Evolutionary conservation across 2,888 invertebrate species (phyloP).

Genomic region (Rapana venosa): DNA sequence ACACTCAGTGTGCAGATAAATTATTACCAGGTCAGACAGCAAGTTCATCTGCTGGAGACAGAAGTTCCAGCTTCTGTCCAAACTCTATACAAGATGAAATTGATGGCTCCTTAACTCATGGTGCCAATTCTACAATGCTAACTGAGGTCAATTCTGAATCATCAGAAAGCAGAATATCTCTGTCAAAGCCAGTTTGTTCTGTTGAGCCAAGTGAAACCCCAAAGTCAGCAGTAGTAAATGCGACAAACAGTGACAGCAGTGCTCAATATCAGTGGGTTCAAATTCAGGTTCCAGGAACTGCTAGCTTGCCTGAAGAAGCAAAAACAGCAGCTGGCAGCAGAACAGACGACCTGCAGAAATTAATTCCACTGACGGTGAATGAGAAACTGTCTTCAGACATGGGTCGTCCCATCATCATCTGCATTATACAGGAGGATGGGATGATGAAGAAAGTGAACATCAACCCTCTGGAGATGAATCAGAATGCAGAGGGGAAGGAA

Average conservation of each 20-base stretch:
- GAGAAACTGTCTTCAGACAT: constrained; percentile 7
- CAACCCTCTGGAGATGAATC: not conserved
- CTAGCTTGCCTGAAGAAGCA: not conserved
- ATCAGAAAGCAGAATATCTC: not conserved
- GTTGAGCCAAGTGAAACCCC: not conserved
- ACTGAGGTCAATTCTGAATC: not conserved
- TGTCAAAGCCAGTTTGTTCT: not conserved
- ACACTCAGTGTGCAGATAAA: not conserved
- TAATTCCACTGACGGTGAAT: constrained; percentile 13
- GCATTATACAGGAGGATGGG: constrained; percentile 28
- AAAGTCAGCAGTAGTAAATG: not conserved
- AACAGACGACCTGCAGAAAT: not conserved
- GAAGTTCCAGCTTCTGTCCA: not conserved
- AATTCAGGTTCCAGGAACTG: not conserved
- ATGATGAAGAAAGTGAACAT: constrained; percentile 23
- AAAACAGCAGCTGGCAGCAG: not conserved
- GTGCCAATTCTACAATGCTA: not conserved
- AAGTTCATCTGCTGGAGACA: not conserved
- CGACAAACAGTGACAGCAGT: not conserved
- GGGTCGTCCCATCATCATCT: constrained; percentile 27
- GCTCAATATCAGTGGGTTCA: constrained; percentile 21
- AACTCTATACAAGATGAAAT: constrained; percentile 12
- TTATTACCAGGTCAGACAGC: not conserved
- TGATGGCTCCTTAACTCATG: not conserved
- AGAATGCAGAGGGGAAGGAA: not conserved